phyloP scores from a whole-genome alignment of 2,797 vertebrate species.

The Epinephelus malabaricus region DNA sequence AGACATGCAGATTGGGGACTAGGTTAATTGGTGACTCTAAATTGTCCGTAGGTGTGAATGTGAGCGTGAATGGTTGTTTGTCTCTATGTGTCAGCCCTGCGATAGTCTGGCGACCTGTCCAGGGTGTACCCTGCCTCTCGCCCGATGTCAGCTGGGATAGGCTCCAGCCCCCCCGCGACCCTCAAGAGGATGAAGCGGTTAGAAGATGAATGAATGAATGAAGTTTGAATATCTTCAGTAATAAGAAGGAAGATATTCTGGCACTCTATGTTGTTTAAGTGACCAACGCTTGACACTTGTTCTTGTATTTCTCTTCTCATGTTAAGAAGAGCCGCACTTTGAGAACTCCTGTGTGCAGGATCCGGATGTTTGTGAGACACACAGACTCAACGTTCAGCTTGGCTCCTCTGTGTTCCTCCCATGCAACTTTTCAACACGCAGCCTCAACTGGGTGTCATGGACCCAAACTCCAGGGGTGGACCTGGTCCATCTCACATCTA shows the following conservation, averaged over 20 bases:
- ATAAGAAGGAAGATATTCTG: not conserved
- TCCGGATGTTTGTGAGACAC: not conserved
- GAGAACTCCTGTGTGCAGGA: not conserved
- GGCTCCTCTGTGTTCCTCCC: slow-evolving; percentile 68
- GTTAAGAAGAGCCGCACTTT: slow-evolving; percentile 3
- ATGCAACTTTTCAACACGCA: slow-evolving; percentile 26
- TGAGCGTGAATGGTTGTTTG: too few species aligned
- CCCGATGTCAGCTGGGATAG: too few species aligned
- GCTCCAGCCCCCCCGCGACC: too few species aligned
- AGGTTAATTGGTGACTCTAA: too few species aligned
- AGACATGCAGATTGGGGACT: too few species aligned
- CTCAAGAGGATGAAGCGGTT: too few species aligned
- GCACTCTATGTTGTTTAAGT: not conserved
- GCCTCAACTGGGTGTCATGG: slow-evolving; percentile 41
- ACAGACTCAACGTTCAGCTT: not conserved
- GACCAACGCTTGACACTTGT: too few species aligned
- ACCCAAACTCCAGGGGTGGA: rapidly evolving
- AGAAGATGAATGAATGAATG: too few species aligned
- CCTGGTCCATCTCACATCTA: slow-evolving; percentile 34
- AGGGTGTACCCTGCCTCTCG: too few species aligned
- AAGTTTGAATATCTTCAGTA: not conserved
- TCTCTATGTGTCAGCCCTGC: too few species aligned
- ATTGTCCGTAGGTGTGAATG: too few species aligned
- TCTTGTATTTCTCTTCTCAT: not conserved
- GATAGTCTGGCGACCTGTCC: too few species aligned